Base-by-base conservation (phyloP, 1,140 invertebrate species). In the Pantala flavescens region DNA sequence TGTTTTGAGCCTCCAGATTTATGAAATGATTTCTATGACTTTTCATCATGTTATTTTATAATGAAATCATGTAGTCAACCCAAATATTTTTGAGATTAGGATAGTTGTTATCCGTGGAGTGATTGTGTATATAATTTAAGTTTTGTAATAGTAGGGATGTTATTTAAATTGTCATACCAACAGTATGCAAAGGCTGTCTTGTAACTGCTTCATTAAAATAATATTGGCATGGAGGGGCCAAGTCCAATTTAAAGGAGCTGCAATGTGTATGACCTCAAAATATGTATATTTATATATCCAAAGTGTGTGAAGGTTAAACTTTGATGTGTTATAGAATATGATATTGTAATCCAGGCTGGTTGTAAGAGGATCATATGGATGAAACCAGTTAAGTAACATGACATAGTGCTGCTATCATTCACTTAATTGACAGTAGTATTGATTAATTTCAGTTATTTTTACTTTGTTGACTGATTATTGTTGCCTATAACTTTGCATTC, bases 331-430 rank as follows among this genome's bases (percentile, higher is more conserved):
- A 21, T 63, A 63, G 3, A 63, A 63, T 7, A 19, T 63, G 49
- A 63, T 63, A 63, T 19, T 63, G 49, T 63, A 63, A 63, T 63
- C 49, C 49, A 63, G 49, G 49, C 49, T 63, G 49, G 49, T 63
- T 63, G 49, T 63, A 63, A 63, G 49, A 63, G 49, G 49, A 63
- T 63, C 49, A 63, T 63, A 21, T 63, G 12, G 49, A 63, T 63
- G 49, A 63, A 63, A 63, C 49, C 49, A 63, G 49, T 63, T 63
- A 14, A 63, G 49, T 63, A 63, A 63, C n/a, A 21, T 63, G 49
- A 63, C 49, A 63, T 63, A 63, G 49, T 63, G 49, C 49, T 19
- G 14, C 49, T 63, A 21, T 63, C 49, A 63, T 63, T 63, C 14
- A 21, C 49, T 19, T 63, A 3, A 5, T 36, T 36, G 9, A 9